Evolutionary conservation across 1,140 invertebrate species (phyloP).

Genomic region (Babylonia areolata): DNA sequence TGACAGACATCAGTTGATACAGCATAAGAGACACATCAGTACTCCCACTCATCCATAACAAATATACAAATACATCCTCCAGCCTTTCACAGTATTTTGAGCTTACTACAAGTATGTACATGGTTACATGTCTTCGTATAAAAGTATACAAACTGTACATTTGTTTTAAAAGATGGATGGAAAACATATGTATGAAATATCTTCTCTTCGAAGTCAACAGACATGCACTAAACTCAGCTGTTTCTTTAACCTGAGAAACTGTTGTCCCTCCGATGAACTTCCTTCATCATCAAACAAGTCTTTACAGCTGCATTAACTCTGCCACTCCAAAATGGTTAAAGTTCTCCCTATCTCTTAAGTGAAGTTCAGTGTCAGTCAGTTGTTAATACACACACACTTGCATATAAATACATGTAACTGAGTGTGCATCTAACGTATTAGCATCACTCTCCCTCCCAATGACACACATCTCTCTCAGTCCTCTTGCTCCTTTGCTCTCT

Average conservation of each 20-base stretch:
- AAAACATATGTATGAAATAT: not conserved
- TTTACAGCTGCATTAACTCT: not conserved
- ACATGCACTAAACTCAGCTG: not conserved
- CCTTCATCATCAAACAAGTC: not conserved
- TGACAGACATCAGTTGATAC: not conserved
- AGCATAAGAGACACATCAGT: not conserved
- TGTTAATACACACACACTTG: not conserved
- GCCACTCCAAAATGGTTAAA: not conserved
- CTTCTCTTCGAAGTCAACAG: too few relatives aligned
- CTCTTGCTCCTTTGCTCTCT: too few relatives aligned
- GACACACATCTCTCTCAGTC: not conserved
- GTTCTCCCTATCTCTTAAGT: not conserved
- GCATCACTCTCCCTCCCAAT: not conserved
- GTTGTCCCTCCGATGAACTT: not conserved
- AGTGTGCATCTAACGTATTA: not conserved
- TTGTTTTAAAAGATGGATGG: not conserved
- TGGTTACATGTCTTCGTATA: not conserved
- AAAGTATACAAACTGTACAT: slow-evolving; percentile 8
- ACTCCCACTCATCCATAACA: not conserved
- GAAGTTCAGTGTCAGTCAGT: not conserved
- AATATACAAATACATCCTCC: not conserved
- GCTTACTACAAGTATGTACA: not conserved
- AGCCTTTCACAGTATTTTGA: not conserved
- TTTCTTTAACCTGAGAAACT: not conserved
- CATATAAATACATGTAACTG: too few relatives aligned